These are phyloP conservation scores for Sympetrum striolatum DNA, from an alignment of 2,888 invertebrate species.

Conservation along the genomic window DNA sequence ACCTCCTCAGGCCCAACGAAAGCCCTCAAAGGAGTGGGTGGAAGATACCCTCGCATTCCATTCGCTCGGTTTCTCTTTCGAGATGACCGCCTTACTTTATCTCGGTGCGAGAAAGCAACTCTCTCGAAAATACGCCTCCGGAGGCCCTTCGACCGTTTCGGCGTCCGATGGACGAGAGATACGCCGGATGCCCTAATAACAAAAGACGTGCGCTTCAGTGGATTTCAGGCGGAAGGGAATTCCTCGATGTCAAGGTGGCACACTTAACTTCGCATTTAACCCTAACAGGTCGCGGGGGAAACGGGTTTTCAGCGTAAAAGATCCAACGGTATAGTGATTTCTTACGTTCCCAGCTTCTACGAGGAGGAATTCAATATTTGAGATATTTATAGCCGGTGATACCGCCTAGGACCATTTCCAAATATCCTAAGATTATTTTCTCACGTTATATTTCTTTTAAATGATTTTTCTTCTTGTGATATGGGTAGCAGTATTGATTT, in stretches of 20 bases:
- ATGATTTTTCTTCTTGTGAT: no score
- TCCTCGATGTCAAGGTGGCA: neutral
- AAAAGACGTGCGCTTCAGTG: neutral
- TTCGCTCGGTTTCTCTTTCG: neutral
- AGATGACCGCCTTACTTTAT: conserved; percentile 32
- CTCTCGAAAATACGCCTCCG: neutral
- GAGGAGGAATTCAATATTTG: neutral
- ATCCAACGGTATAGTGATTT: neutral
- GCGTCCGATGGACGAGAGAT: neutral
- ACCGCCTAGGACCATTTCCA: neutral
- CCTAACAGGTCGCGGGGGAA: neutral
- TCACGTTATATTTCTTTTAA: no score
- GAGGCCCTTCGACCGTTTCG: neutral
- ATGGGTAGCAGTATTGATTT: no score
- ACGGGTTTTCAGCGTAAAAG: neutral
- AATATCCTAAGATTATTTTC: neutral
- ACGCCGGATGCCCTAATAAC: neutral
- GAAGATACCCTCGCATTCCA: neutral
- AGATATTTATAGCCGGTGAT: neutral
- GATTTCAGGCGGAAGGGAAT: neutral
- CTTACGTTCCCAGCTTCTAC: neutral
- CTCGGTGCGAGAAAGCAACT: conserved; percentile 13
- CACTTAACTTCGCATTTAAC: neutral
- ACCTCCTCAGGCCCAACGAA: neutral
- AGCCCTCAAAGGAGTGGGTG: neutral